Evolutionary conservation across 2,797 vertebrate genomes (phyloP).

Genomic region (Hirundo rustica): DNA sequence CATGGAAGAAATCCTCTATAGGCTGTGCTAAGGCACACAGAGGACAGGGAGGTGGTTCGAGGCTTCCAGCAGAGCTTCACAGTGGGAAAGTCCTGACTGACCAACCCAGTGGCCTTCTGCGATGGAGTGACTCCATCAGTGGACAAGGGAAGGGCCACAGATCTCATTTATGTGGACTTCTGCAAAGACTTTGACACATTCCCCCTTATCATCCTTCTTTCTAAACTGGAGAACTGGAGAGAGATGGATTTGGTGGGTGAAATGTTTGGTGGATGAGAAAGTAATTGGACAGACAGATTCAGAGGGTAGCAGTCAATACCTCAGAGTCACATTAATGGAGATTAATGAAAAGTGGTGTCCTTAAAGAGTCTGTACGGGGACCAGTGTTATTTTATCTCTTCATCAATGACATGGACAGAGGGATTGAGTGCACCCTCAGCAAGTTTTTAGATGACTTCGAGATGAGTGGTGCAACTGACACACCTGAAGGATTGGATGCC

Average conservation of each 20-base stretch:
- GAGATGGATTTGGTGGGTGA: not conserved
- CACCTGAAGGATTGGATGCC: not conserved
- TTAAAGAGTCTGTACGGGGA: not conserved
- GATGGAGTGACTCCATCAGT: no score
- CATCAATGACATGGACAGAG: not conserved
- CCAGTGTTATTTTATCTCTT: not conserved
- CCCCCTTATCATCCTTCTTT: not conserved
- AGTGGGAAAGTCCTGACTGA: not conserved
- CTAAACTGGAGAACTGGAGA: not conserved
- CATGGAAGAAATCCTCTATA: not conserved
- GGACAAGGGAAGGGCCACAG: not conserved
- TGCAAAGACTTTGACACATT: not conserved
- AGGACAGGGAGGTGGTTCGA: no score
- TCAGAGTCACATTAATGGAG: not conserved
- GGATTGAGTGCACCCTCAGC: not conserved
- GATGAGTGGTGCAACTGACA: not conserved
- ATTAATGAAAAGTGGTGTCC: not conserved
- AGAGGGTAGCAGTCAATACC: not conserved
- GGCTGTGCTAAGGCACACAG: fast-evolving
- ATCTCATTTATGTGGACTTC: not conserved
- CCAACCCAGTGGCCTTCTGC: not conserved
- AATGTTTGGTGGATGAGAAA: fast-evolving
- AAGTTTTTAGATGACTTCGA: not conserved
- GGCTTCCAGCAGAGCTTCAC: not conserved
- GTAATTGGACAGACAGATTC: not conserved